These are phyloP conservation scores for Stenichneumon culpator DNA, from an alignment of 2,888 invertebrate genomes.

Conservation along the genomic window DNA sequence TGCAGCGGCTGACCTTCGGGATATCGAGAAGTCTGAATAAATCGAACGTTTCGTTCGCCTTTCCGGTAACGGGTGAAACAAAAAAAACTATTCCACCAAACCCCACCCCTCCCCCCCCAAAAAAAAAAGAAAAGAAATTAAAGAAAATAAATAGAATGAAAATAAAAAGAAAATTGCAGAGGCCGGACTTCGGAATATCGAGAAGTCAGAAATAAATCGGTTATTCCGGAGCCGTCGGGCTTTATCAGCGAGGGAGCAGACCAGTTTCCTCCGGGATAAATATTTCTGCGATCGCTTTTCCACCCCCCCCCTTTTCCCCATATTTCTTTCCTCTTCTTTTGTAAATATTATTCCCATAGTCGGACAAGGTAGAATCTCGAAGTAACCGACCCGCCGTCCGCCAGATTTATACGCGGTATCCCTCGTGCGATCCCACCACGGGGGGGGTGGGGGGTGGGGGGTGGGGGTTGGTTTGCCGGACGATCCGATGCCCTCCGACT, in stretches of 20 bases:
- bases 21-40: neutral
- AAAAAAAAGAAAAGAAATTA: no score
- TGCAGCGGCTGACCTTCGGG: no score
- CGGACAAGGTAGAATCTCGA: constrained; percentile 52
- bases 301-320: neutral
- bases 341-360: constrained; percentile 46
- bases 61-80: no score
- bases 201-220: neutral
- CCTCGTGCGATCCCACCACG: constrained; percentile 15
- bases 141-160: no score
- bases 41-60: neutral
- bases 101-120: no score
- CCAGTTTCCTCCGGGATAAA: constrained; percentile 41
- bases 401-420: constrained; percentile 57
- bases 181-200: neutral
- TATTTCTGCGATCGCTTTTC: constrained; percentile 47
- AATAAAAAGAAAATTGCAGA: neutral
- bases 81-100: no score
- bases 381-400: constrained; percentile 47
- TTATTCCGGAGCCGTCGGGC: neutral
- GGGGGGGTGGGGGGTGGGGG: neutral
- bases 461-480: constrained; percentile 5
- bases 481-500: constrained; percentile 22
- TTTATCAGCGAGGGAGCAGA: constrained; percentile 22
- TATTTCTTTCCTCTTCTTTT: constrained; percentile 11